Conservation (phyloP, 2,113 vertebrate species). For the Salvator merianae region DNA sequence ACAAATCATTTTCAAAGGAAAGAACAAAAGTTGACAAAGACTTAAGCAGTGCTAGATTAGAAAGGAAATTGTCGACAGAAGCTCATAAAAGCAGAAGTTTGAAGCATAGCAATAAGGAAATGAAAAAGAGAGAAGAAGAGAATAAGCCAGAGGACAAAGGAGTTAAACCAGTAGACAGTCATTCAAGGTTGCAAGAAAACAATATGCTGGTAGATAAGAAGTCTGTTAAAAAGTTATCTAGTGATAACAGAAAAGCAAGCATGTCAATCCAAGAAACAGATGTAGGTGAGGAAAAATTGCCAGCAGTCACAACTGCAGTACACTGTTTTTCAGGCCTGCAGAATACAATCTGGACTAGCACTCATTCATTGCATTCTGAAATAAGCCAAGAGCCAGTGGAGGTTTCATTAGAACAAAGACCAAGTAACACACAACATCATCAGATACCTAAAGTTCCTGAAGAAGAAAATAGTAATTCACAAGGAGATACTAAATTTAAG, state of each 20-base stretch:
- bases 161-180: slow-evolving; percentile 64
- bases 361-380: slow-evolving; percentile 21
- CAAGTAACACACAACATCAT: neutral
- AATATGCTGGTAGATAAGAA: slow-evolving; percentile 65
- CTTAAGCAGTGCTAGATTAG: slow-evolving; percentile 66
- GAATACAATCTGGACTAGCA: slow-evolving; percentile 44
- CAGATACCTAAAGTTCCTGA: slow-evolving; percentile 44
- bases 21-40: slow-evolving; percentile 84
- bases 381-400: slow-evolving; percentile 62
- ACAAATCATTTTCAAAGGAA: slow-evolving; percentile 76
- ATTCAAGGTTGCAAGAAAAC: slow-evolving; percentile 58
- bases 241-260: slow-evolving; percentile 69
- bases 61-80: slow-evolving; percentile 78
- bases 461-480: slow-evolving; percentile 31
- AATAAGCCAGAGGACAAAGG: slow-evolving; percentile 75
- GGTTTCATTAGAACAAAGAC: slow-evolving; percentile 47
- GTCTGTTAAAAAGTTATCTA: slow-evolving; percentile 53
- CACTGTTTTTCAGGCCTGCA: slow-evolving; percentile 39
- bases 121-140: slow-evolving; percentile 84
- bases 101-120: slow-evolving; percentile 74
- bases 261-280: slow-evolving; percentile 54
- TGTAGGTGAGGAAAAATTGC: slow-evolving; percentile 65
- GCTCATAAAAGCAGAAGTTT: slow-evolving; percentile 75
- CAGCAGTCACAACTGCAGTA: slow-evolving; percentile 2
- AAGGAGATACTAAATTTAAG: slow-evolving; percentile 44